These are phyloP conservation scores for Drosophila tripunctata DNA, from an alignment of 2,888 invertebrate genomes.

Conservation along the genomic window DNA sequence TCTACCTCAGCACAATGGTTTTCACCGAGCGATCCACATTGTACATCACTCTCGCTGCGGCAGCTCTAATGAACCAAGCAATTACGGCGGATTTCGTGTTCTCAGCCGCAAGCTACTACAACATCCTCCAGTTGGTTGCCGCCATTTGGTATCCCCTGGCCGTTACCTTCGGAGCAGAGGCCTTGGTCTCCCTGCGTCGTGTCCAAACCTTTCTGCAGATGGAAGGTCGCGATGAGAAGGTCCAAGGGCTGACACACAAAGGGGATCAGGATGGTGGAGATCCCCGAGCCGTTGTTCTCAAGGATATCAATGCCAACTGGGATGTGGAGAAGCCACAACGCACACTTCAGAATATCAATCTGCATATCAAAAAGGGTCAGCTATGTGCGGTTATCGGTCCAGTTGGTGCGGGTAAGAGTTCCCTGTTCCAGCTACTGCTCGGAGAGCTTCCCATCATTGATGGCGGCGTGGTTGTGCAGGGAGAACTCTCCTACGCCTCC, in stretches of 20 bases:
- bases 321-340: conserved; percentile 85
- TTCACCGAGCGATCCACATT: conserved; percentile 94
- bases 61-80: conserved; percentile 88
- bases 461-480: conserved; percentile 86
- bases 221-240: conserved; percentile 85
- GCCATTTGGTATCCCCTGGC: conserved; percentile 87
- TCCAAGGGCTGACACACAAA: conserved; percentile 77
- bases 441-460: conserved; percentile 86
- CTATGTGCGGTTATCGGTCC: conserved; percentile 93
- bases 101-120: conserved; percentile 91
- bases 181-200: conserved; percentile 85
- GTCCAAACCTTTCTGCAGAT: conserved; percentile 86
- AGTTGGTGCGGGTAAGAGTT: conserved; percentile 92
- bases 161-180: conserved; percentile 86
- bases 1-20: conserved; percentile 89
- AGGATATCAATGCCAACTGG: conserved; percentile 85
- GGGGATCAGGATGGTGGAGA: conserved; percentile 56
- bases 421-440: conserved; percentile 86
- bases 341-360: conserved; percentile 86
- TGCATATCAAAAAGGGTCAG: conserved; percentile 87
- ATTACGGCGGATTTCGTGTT: conserved; percentile 89
- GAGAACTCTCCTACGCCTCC: conserved; percentile 87
- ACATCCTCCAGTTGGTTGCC: conserved; percentile 87
- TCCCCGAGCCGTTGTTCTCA: conserved; percentile 82
- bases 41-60: conserved; percentile 91